A percentile compares a stretch with the other conserved stretches of the same genome.
phyloP scores from a whole-genome alignment of 2,113 vertebrate species.

The Nymphicus hollandicus region DNA sequence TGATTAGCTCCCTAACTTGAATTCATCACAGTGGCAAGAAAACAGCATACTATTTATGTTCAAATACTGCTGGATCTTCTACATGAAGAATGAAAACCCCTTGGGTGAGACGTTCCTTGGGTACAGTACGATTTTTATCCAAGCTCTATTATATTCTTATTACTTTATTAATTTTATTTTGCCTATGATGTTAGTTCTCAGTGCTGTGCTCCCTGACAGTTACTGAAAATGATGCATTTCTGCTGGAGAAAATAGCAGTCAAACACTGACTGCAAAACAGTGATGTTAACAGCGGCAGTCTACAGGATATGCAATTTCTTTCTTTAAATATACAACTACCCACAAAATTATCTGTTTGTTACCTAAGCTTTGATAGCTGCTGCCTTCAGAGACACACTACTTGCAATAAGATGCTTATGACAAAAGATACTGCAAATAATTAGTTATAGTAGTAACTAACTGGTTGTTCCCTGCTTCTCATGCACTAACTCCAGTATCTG shows the following conservation, averaged over 20 bases:
- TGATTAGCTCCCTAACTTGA: not conserved
- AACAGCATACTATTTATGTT: not conserved
- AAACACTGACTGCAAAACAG: not conserved
- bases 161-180: not conserved
- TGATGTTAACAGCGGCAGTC: not conserved
- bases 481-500: not conserved
- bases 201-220: not conserved
- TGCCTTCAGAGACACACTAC: not conserved
- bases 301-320: not conserved
- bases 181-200: not conserved
- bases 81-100: not conserved
- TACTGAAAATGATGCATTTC: not conserved
- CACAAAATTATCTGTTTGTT: not conserved
- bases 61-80: not conserved
- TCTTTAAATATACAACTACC: not conserved
- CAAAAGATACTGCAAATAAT: not conserved
- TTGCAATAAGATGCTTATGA: not conserved
- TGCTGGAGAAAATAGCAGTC: not conserved
- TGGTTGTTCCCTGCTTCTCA: not conserved
- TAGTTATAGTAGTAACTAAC: not conserved
- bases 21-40: not conserved
- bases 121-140: not conserved
- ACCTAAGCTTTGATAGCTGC: not conserved
- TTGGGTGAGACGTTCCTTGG: not conserved
- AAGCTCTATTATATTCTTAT: not conserved